A percentile compares a stretch with the other conserved stretches of the same genome.
These are phyloP conservation scores for Punctoribates punctum DNA, from an alignment of 2,888 invertebrate genomes.

Conservation along the genomic window DNA sequence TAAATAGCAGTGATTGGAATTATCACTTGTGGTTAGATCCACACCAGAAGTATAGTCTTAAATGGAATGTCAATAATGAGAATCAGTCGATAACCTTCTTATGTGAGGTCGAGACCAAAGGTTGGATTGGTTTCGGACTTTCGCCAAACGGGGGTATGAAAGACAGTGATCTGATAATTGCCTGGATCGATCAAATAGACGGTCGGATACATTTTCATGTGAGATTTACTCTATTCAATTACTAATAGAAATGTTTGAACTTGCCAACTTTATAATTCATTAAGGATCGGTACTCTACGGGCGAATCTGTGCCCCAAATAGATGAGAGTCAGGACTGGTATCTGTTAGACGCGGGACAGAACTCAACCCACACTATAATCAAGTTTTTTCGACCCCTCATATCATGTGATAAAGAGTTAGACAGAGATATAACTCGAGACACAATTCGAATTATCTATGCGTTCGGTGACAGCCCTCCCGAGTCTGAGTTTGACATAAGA, in stretches of 20 bases:
- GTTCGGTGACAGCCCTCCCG: slow-evolving; percentile 59
- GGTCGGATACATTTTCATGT: slow-evolving; percentile 46
- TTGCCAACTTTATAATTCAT: too few relatives aligned
- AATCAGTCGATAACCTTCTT: slow-evolving; percentile 67
- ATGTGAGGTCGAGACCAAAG: slow-evolving; percentile 74
- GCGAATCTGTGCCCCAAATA: slow-evolving; percentile 42
- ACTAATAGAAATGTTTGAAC: too few relatives aligned
- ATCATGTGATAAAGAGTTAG: slow-evolving; percentile 65
- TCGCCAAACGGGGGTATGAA: slow-evolving; percentile 73
- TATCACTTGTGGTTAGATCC: slow-evolving; percentile 13
- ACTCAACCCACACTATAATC: slow-evolving; percentile 47
- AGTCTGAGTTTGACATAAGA: too few relatives aligned
- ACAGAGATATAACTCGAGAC: slow-evolving; percentile 28
- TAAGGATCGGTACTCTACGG: slow-evolving; percentile 47
- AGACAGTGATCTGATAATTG: slow-evolving; percentile 80
- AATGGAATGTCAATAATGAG: neutral
- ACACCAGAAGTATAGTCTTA: neutral
- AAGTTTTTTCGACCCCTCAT: slow-evolving; percentile 66
- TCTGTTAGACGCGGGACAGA: slow-evolving; percentile 46
- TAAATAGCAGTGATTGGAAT: neutral
- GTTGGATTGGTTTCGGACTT: slow-evolving; percentile 82
- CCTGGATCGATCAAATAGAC: slow-evolving; percentile 75
- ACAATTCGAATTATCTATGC: slow-evolving; percentile 79
- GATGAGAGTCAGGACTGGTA: slow-evolving; percentile 46
- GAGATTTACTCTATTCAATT: too few relatives aligned